phyloP scores from a whole-genome alignment of 2,888 invertebrate species.

The Epistrophella euchroma region DNA sequence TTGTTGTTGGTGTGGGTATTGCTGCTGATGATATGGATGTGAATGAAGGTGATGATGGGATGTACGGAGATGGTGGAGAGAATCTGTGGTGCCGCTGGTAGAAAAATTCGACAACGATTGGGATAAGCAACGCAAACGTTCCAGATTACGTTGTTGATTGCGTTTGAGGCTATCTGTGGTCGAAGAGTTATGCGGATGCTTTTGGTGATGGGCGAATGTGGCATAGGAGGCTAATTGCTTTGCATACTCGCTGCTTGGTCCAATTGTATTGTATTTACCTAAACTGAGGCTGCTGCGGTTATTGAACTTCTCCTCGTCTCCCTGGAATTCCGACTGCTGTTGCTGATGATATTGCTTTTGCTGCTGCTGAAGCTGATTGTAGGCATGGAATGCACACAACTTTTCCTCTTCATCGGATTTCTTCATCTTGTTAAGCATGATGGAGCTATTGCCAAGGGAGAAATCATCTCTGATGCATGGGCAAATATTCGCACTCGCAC shows the following conservation, averaged over 20 bases:
- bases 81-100: slow-evolving; percentile 77
- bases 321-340: slow-evolving; percentile 28
- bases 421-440: slow-evolving; percentile 65
- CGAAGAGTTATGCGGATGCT: slow-evolving; percentile 78
- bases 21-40: slow-evolving; percentile 77
- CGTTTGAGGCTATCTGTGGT: slow-evolving; percentile 76
- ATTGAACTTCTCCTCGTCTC: slow-evolving; percentile 60
- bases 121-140: slow-evolving; percentile 82
- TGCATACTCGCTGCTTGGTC: slow-evolving; percentile 83
- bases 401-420: slow-evolving; percentile 60
- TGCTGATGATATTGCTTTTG: slow-evolving; percentile 49
- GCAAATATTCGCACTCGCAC: slow-evolving; percentile 62
- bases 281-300: slow-evolving; percentile 77
- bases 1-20: slow-evolving; percentile 71
- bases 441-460: slow-evolving; percentile 68
- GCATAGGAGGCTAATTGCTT: slow-evolving; percentile 81
- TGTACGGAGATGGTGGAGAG: slow-evolving; percentile 77
- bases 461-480: slow-evolving; percentile 79
- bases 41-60: slow-evolving; percentile 74
- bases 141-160: slow-evolving; percentile 80
- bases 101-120: slow-evolving; percentile 83
- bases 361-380: slow-evolving; percentile 61
- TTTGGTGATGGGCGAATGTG: slow-evolving; percentile 79
- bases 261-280: slow-evolving; percentile 83
- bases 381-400: slow-evolving; percentile 69